These are phyloP conservation scores for Corella eumyota DNA, from an alignment of 23 tunicate genomes.

Conservation along the genomic window DNA sequence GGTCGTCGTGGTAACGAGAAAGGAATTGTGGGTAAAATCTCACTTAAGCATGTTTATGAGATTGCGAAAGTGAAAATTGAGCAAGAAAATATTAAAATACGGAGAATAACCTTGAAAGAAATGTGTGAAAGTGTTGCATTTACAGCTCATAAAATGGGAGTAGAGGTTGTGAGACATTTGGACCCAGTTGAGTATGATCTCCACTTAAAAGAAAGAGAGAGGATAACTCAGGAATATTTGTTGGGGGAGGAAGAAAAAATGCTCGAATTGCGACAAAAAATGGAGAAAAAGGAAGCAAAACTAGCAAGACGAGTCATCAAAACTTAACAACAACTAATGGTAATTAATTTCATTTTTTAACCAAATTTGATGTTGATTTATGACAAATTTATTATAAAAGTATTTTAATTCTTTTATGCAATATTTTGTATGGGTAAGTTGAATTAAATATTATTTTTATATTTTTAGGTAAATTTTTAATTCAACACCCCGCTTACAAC, in stretches of 20 bases:
- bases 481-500: no score
- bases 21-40: conserved; percentile 47
- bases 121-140: conserved; percentile 42
- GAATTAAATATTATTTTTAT: no score
- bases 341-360: no score
- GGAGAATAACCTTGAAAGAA: conserved; percentile 36
- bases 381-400: no score
- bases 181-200: conserved; percentile 65
- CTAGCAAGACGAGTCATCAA: no score
- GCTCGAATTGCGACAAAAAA: conserved; percentile 47
- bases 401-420: no score
- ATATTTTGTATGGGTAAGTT: no score
- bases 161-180: conserved; percentile 35
- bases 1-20: conserved; percentile 11
- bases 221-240: conserved; percentile 18
- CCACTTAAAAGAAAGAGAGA: conserved; percentile 27
- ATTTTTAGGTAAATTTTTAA: no score
- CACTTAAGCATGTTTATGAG: conserved; percentile 82
- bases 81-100: conserved; percentile 58
- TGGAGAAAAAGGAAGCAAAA: conserved; percentile 23
- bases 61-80: conserved; percentile 72
- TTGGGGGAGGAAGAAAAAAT: conserved; percentile 29
- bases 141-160: conserved; percentile 24
- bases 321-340: no score
- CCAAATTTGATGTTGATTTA: no score